Evolutionary conservation across 2,797 vertebrate species (phyloP), one percentile per base, ranked within the genome.

Genomic region (Ctenosaura bakeri): DNA sequence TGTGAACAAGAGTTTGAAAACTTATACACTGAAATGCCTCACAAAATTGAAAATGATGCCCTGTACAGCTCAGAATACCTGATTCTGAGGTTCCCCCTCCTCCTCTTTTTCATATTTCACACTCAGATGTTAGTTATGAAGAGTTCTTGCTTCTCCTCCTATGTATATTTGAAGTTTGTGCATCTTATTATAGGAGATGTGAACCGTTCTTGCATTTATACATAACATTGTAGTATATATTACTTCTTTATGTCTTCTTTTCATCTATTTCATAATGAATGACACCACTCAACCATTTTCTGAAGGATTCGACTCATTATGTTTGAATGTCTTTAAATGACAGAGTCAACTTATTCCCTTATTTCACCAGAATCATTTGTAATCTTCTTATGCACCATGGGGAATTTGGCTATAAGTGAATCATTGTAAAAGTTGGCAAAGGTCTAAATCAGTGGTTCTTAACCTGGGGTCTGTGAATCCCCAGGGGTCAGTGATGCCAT

Each of bases 321-420:
- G 86, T 81, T 79, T 80, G 77, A 80, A 77, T 54, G 20, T 32
- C 52, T 77, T 46, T 52, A 84, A 84, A 89, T 84, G 56, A 42
- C 56, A 66, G 64, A 38, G 35, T 84, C 81, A 84, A 64, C 9
- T 35, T 42, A 77, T 69, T 77, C 26, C 54, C 84, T 89, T 52
- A 83, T 89, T 89, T 83, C 77, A 22, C 54, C 71, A 59, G 35
- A 66, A 7, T 84, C 56, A 89, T 84, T 84, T 74, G 46, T 76
- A 89, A 84, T 84, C 54, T 84, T 89, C 56, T 84, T 42, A 10
- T 77, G 88, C 81, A 56, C 56, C 80, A 13, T 89, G 81, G 77
- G 88, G 88, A 89, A 89, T 74, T 77, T 84, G 59, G 71, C 62
- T 89, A 66, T 84, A 83, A 89, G 73, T 78, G 81, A 89, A 77